Conservation (phyloP, 2,113 vertebrate species). For the Catharus fuscescens region DNA sequence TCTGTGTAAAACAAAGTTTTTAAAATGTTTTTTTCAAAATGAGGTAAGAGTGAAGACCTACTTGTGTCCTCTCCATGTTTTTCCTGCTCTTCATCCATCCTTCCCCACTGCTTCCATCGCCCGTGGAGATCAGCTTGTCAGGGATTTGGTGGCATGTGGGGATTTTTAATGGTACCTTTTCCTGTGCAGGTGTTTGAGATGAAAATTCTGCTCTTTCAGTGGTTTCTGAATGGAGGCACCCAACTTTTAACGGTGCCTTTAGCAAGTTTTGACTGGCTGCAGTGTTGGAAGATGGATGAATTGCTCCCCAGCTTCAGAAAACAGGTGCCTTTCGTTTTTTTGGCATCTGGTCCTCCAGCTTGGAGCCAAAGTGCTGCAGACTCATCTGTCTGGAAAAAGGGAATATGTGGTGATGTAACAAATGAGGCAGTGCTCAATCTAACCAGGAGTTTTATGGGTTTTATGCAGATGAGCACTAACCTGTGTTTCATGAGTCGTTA, state of each 20-base stretch:
- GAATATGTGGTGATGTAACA: neutral
- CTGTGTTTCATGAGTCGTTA: neutral
- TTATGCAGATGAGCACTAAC: neutral
- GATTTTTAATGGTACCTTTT: neutral
- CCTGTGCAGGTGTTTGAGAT: neutral
- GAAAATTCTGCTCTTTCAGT: neutral
- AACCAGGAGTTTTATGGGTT: neutral
- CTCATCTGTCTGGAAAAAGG: neutral
- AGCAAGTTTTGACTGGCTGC: neutral
- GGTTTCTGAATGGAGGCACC: neutral
- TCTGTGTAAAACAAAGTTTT: neutral
- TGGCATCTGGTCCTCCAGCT: neutral
- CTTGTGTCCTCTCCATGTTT: neutral
- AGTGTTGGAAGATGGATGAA: neutral
- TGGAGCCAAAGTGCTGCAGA: neutral
- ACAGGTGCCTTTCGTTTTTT: neutral
- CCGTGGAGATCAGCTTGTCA: neutral
- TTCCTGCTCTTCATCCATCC: neutral
- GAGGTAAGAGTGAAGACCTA: neutral
- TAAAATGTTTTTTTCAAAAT: neutral
- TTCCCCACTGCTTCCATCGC: neutral
- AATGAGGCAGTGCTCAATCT: neutral
- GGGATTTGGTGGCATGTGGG: neutral
- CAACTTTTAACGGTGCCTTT: neutral
- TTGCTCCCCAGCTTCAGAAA: neutral